Base-by-base conservation (phyloP, 2,797 vertebrate genomes). In the Cyclura pinguis region DNA sequence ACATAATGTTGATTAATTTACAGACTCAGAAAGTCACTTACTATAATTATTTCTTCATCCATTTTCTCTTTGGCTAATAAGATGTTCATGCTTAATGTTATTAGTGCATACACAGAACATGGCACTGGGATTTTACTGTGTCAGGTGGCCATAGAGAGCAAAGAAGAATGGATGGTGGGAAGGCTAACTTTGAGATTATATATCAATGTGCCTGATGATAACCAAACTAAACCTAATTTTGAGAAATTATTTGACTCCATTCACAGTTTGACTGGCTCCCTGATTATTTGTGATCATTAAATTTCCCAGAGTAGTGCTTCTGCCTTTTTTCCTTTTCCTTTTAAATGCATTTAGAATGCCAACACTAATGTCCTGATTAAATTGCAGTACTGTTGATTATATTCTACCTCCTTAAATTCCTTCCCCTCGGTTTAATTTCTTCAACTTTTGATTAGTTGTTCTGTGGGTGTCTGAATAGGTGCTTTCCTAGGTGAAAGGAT, bases 1-100 rank as follows among this genome's bases (percentile, higher is more conserved):
- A 93, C 92, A 95, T 95, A 96, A 93, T 95, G 92, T 92, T 96
- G 96, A 96, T 96, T 96, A 96, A 96, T 96, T 95, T 96, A 95
- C 93, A 95, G 94, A 93, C 93, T 95, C 86, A 87, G 59, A 91
- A 93, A 95, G 94, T 96, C 88, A 92, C 94, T 96, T 96, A 95
- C 95, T 96, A 91, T 92, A 96, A 96, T 96, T 95, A 96, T 94
- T 96, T 94, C 95, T 95, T 94, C 94, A 93, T 94, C 89, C 91
- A 89, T 93, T 96, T 95, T 96, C 90, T 96, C 93, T 90, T 90
- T 89, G 91, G 72, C 81, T 96, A 95, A 94, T 96, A 96, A 94
- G 93, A 94, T 92, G 88, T 94, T 96, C 96, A 95, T 95, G 93
- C 89, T 92, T 96, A 95, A 96, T 95, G 91, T 88, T 92, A 85